Evolutionary conservation across 2,113 vertebrate genomes (phyloP).

Genomic region (Megaceryle torquata): DNA sequence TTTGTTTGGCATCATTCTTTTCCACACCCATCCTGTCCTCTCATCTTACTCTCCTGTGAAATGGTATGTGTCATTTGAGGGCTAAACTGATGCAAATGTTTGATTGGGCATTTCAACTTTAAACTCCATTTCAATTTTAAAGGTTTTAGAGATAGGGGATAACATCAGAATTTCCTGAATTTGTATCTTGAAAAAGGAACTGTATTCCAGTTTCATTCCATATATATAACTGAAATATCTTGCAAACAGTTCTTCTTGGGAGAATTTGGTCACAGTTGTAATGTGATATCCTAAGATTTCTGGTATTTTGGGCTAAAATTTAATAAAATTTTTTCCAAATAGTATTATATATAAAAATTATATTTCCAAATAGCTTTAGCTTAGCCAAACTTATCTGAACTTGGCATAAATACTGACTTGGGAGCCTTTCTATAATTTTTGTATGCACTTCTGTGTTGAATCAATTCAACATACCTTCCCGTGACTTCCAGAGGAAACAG

Average conservation of each 20-base stretch:
- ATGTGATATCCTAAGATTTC: neutral
- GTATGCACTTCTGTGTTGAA: neutral
- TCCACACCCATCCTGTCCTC: neutral
- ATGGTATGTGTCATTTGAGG: neutral
- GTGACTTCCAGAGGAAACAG: neutral
- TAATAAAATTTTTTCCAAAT: neutral
- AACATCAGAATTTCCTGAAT: neutral
- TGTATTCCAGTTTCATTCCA: neutral
- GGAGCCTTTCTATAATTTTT: neutral
- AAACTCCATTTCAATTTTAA: neutral
- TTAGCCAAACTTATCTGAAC: neutral
- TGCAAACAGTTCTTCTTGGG: fast-evolving
- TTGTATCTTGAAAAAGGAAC: neutral
- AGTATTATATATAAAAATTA: neutral
- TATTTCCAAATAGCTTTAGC: neutral
- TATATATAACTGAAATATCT: neutral
- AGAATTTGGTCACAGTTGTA: neutral
- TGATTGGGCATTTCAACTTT: neutral
- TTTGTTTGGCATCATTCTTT: neutral
- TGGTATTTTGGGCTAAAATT: neutral
- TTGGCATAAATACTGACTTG: neutral
- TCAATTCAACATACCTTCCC: neutral
- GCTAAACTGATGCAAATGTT: neutral
- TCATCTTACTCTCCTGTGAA: neutral
- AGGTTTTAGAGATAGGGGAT: neutral